Conservation (phyloP, 2,113 vertebrate genomes). For the Embiotoca jacksoni region DNA sequence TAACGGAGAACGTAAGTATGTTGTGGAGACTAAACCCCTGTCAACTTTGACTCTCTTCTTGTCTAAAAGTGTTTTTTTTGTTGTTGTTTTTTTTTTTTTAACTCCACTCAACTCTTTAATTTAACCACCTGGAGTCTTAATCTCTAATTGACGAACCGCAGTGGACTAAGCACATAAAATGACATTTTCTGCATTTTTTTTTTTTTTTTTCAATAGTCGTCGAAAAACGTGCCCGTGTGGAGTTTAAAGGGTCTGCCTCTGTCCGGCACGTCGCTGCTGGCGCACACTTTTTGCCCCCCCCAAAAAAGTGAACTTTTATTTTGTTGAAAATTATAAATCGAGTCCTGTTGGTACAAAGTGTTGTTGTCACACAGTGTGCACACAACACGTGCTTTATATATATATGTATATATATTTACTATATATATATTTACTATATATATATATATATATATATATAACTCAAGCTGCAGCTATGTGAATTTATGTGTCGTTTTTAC, state of each 20-base stretch:
- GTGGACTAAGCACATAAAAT: background rate
- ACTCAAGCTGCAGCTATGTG: background rate
- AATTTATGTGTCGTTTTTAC: background rate
- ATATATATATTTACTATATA: no score
- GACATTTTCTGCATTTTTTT: background rate
- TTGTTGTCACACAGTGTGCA: background rate
- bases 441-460: background rate
- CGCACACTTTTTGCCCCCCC: slow-evolving; percentile 5
- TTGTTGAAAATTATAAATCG: no score
- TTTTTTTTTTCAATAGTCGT: background rate
- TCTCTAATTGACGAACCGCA: background rate
- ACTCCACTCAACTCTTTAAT: background rate
- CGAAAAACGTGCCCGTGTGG: background rate
- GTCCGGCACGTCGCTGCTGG: background rate
- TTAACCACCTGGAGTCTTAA: background rate
- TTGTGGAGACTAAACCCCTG: slow-evolving; percentile 28
- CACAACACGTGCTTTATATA: slow-evolving; percentile 4
- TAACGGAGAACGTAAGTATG: slow-evolving; percentile 83
- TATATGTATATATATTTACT: no score
- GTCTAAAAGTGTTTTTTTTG: slow-evolving; percentile 1
- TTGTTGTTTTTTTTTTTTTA: background rate
- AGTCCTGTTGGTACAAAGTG: no score
- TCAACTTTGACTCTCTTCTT: slow-evolving; percentile 56
- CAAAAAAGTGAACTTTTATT: background rate
- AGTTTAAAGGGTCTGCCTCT: slow-evolving; percentile 59